A percentile compares a stretch with the other conserved stretches of the same genome.
These are phyloP conservation scores for Chlorodrepanis virens DNA, from an alignment of 2,113 vertebrate species.

Conservation along the genomic window DNA sequence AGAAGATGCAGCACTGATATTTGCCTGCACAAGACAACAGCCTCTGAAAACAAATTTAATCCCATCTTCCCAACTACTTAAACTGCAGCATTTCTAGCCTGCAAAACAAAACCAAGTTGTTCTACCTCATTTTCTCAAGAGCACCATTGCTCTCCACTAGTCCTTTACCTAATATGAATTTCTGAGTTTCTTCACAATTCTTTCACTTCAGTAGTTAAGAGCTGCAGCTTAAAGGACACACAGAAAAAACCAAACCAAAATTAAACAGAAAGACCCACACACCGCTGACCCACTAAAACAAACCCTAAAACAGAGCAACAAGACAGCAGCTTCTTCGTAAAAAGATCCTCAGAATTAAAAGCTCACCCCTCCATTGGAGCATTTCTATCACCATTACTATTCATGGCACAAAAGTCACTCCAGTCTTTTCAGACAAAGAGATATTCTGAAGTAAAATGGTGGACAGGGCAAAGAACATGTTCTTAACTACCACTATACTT, in stretches of 20 bases:
- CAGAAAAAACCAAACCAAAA: background rate
- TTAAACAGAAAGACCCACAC: background rate
- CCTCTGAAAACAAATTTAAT: background rate
- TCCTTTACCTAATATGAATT: background rate
- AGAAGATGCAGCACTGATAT: background rate
- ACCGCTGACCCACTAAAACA: background rate
- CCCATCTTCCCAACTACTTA: background rate
- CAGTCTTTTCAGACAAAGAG: background rate
- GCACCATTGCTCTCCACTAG: background rate
- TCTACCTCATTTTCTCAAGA: background rate
- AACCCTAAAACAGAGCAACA: background rate
- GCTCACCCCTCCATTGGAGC: background rate
- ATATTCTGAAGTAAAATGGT: background rate
- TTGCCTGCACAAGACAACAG: background rate
- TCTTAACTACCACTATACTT: background rate
- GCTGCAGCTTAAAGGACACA: background rate
- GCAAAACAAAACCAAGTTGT: background rate
- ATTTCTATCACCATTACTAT: background rate
- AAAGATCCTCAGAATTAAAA: background rate
- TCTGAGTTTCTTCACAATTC: background rate
- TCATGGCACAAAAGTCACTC: background rate
- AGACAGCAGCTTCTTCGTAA: background rate
- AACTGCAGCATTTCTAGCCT: background rate
- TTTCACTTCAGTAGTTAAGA: background rate
- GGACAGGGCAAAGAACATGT: background rate